Evolutionary conservation across 2,888 invertebrate genomes (phyloP), one percentile per base, ranked within the genome.

Genomic region (Andrena bicolor): DNA sequence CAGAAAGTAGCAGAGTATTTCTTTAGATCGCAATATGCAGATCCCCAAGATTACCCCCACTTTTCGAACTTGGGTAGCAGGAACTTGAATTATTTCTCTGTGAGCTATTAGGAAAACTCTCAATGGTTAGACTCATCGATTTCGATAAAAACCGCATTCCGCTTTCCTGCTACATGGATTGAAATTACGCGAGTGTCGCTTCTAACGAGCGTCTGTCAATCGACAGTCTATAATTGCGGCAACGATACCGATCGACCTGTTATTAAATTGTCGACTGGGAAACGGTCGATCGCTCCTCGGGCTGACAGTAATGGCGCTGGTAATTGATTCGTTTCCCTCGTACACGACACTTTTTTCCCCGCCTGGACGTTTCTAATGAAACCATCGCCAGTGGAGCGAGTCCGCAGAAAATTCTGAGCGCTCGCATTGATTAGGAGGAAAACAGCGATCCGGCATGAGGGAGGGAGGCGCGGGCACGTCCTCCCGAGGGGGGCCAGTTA

Each of bases 241-340:
- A 83, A 78, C 76, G 90, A 89, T 90, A 90, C 80, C 83, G 86
- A 91, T 90, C 89, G 80, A 75, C 78, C 86, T 85, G 85, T 90
- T 90, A 90, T 92, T 90, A 90, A 90, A 89, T 90, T 86, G 87
- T 87, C 78, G 80, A 28, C 70, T 72, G 76, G 76, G 76, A 85
- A 84, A 84, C 85, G 48, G 20, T 23, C n/a, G 32, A 26, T 75
- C 79, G 63, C 70, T 23, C 65, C 61, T 70, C 78, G 68, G 65
- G 85, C 87, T 82, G 80, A 85, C 86, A 73, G 74, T 80, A 79
- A 73, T 76, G 64, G 60, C 75, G 79, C 76, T 61, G 41, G 80
- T 88, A 90, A 90, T 90, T 88, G 85, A 89, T 86, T 87, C 88
- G 82, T 83, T 84, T 83, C 81, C 86, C 74, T 49, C 68, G 71